phyloP scores from a whole-genome alignment of 1,140 invertebrate genomes.

The Plodia interpunctella region DNA sequence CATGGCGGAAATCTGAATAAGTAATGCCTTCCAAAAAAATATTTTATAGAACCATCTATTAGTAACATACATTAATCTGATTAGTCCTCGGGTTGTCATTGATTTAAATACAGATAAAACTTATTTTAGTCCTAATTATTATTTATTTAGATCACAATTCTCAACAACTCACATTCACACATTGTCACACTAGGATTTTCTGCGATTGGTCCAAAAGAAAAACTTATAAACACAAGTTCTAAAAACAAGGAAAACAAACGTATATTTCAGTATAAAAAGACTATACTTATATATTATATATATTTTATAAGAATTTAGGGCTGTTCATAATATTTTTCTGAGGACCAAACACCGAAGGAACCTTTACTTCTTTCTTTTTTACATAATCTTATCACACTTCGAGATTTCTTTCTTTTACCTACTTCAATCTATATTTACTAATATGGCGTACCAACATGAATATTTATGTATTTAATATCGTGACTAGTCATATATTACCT shows the following conservation, averaged over 20 bases:
- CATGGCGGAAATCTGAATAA: background rate
- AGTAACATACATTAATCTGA: slow-evolving; percentile 2
- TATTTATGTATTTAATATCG: slow-evolving; percentile 38
- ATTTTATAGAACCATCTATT: background rate
- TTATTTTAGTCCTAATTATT: slow-evolving; percentile 28
- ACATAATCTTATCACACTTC: slow-evolving; percentile 43
- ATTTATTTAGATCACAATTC: slow-evolving; percentile 58
- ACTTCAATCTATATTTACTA: slow-evolving; percentile 30
- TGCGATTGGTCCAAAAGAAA: background rate
- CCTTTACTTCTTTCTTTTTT: slow-evolving; percentile 17
- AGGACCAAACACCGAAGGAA: background rate
- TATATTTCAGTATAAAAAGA: too few relatives aligned
- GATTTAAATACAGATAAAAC: background rate
- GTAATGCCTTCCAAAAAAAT: slow-evolving; percentile 20
- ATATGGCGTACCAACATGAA: slow-evolving; percentile 40
- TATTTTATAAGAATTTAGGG: too few relatives aligned
- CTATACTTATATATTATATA: too few relatives aligned
- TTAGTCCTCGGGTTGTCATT: slow-evolving; percentile 2
- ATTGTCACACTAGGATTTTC: background rate
- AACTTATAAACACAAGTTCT: slow-evolving; percentile 14
- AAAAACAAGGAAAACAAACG: background rate
- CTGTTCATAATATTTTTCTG: background rate
- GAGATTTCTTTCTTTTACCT: slow-evolving; percentile 27
- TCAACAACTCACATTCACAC: slow-evolving; percentile 31
- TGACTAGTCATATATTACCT: slow-evolving; percentile 52